Conservation (phyloP, 1,140 invertebrate species). For the Pseudoatta argentina region DNA sequence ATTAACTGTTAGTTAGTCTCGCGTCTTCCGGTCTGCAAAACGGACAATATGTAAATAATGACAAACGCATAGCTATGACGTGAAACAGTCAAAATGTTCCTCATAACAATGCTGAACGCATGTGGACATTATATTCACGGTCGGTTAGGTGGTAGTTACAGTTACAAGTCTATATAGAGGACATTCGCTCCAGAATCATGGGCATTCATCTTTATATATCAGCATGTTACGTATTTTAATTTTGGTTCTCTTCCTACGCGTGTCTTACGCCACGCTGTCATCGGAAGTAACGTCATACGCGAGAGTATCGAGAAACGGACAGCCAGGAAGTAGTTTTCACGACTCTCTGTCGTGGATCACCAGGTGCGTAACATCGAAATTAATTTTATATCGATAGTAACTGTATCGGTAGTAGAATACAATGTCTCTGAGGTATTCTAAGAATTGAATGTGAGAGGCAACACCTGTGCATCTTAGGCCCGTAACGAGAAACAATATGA, state of each 20-base stretch:
- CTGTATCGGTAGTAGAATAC: not conserved
- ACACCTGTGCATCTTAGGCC: constrained; percentile 29
- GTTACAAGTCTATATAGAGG: constrained; percentile 83
- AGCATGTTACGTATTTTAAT: constrained; percentile 72
- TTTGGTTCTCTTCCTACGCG: constrained; percentile 61
- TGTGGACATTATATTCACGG: constrained; percentile 69
- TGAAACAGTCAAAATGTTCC: not conserved
- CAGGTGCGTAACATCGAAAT: constrained; percentile 65
- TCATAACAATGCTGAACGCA: not conserved
- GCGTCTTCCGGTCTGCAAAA: not conserved
- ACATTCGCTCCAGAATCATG: constrained; percentile 12
- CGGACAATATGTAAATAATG: too few species aligned
- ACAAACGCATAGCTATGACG: not conserved
- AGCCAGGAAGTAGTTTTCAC: constrained; percentile 27
- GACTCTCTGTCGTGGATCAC: constrained; percentile 60
- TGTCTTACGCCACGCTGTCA: constrained; percentile 61
- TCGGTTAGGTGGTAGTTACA: constrained; percentile 69
- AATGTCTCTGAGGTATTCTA: constrained; percentile 20
- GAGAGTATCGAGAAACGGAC: constrained; percentile 81
- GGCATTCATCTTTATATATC: constrained; percentile 73
- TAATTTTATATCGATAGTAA: not conserved
- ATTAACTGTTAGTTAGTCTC: not conserved
- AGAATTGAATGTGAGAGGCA: not conserved
- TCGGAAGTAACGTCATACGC: constrained; percentile 79
- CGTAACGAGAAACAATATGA: constrained; percentile 13